A percentile compares a stretch with the other conserved stretches of the same genome.
Conservation (phyloP, 2,113 vertebrate species). For the Odontophorus gujanensis region DNA sequence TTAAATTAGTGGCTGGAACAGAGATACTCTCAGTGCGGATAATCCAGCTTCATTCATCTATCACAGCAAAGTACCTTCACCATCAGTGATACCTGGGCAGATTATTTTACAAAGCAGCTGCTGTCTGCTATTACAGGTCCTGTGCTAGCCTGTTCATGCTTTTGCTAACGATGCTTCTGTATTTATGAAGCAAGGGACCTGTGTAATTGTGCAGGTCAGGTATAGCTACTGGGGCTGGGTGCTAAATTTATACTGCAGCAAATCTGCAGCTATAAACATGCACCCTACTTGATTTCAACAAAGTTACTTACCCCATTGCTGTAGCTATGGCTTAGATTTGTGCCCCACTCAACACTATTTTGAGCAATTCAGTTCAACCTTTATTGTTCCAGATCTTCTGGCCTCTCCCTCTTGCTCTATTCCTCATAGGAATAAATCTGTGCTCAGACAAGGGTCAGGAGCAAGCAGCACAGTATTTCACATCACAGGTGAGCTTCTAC, state of each 20-base stretch:
- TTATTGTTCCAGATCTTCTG: not conserved
- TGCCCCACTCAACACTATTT: not conserved
- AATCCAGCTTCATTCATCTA: not conserved
- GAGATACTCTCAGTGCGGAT: not conserved
- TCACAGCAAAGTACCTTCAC: not conserved
- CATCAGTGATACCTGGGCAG: not conserved
- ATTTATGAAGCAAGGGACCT: not conserved
- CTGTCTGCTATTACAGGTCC: not conserved
- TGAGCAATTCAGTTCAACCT: not conserved
- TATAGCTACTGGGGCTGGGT: not conserved
- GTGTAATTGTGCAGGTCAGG: not conserved
- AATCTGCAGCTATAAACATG: fast-evolving
- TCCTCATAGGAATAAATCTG: fast-evolving
- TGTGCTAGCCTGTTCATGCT: not conserved
- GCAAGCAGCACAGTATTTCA: not conserved
- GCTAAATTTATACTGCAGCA: not conserved
- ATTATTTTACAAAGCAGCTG: not conserved
- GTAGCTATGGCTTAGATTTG: not conserved
- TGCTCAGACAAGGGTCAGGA: not conserved
- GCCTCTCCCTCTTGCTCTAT: not conserved
- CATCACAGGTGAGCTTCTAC: not conserved
- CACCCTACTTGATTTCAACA: not conserved
- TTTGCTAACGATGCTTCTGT: not conserved
- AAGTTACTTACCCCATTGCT: not conserved
- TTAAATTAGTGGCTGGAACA: not conserved